phyloP scores from a whole-genome alignment of 1,140 invertebrate genomes.

The Bemisia tabaci region DNA sequence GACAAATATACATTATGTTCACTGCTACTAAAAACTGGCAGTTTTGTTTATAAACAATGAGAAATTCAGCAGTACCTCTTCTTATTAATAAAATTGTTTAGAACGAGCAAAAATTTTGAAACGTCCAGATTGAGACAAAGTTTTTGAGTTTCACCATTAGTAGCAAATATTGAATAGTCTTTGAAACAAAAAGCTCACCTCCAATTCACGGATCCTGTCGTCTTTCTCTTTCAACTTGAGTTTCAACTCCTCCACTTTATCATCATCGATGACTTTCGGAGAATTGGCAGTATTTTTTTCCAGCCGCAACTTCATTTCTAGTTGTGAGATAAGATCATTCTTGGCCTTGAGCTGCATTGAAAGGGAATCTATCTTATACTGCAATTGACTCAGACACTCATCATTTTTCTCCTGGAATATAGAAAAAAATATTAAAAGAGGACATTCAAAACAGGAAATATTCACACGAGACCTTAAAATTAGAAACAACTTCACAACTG shows the following conservation, averaged over 20 bases:
- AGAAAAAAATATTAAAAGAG: background rate
- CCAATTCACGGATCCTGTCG: background rate
- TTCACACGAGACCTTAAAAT: too few relatives aligned
- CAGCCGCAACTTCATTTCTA: background rate
- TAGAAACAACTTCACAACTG: too few relatives aligned
- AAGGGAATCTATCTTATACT: background rate
- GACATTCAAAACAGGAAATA: background rate
- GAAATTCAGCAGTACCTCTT: too few relatives aligned
- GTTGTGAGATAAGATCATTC: background rate
- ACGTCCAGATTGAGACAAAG: too few relatives aligned
- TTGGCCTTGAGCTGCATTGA: background rate
- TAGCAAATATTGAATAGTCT: too few relatives aligned
- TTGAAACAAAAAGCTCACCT: background rate
- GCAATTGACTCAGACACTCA: background rate
- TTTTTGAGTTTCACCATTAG: too few relatives aligned
- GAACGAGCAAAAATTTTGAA: too few relatives aligned
- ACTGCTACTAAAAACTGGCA: too few relatives aligned
- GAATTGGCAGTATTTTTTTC: background rate
- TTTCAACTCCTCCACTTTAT: background rate
- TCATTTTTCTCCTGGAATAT: background rate
- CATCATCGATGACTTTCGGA: background rate
- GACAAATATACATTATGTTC: too few relatives aligned
- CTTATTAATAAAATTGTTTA: too few relatives aligned
- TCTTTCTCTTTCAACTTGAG: background rate
- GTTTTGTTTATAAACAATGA: too few relatives aligned